Evolutionary conservation across 2,113 vertebrate genomes (phyloP), one percentile per base, ranked within the genome.

Genomic region (Mesitornis unicolor): DNA sequence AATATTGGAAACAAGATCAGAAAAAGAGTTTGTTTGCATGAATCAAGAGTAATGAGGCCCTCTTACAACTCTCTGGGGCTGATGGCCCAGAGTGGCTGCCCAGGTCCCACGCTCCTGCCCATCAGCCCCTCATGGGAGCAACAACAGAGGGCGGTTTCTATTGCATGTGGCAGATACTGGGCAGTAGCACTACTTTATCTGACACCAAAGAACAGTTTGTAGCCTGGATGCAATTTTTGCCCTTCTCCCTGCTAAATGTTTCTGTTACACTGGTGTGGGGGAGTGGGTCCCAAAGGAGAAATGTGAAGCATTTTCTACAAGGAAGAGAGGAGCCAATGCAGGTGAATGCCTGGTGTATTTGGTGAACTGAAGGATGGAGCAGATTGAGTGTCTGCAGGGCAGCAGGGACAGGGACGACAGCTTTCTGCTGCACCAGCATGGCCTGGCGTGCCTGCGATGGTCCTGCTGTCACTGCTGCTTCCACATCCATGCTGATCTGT

Each of bases 401-500:
- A 91, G 48, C 22, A 69, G 48, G 48, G 60, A 12, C 24, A 85
- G 75, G 48, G 69, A 8, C 1, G 4, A 26, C 47, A 79, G 24
- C 47, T 70, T 61, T 47, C n/a, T 79, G 47, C n/a, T 40, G 79
- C 64, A 20, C 45, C 60, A 45, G 7, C 38, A n/a, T 61, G 28
- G 18, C 28, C 42, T 0, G 2, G 51, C 13, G 35, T 63, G 24
- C 42, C 86, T 36, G 20, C 17, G 36, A 57, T 28, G 17, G 43
- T 74, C 42, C 59, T 80, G 29, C 57, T 31, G 10, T 25, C 35
- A 31, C 43, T 26, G 59, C 20, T 51, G 42, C 21, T 81, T 65
- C 50, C 1, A 0, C 31, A 12, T 21, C 2, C 1, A 11, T 2
- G 7, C 24, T 64, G 25, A 14, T 17, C 79, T 17, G 9, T 31